Evolutionary conservation across 2,113 vertebrate species (phyloP).

Genomic region (Seriola quinqueradiata): DNA sequence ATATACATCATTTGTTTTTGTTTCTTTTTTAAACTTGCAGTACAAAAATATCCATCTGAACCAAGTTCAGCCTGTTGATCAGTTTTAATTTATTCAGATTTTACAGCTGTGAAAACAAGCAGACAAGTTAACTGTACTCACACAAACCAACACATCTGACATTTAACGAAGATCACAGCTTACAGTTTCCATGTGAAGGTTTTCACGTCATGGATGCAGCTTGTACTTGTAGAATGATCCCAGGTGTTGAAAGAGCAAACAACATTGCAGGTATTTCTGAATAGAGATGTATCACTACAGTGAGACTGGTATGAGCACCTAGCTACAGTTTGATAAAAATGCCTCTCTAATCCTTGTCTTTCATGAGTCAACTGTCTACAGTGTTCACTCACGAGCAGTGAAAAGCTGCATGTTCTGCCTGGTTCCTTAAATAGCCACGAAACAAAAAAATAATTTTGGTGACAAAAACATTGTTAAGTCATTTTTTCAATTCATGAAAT

Average conservation of each 20-base stretch:
- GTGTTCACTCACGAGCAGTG: slow-evolving; percentile 43
- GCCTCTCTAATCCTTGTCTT: slow-evolving; percentile 42
- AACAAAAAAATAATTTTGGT: slow-evolving; percentile 18
- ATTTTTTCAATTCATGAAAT: slow-evolving; percentile 4
- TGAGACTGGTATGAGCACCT: slow-evolving; percentile 48
- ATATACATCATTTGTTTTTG: slow-evolving; percentile 61
- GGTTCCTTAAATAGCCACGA: slow-evolving; percentile 33
- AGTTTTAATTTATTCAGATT: slow-evolving; percentile 75
- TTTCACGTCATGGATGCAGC: slow-evolving; percentile 46
- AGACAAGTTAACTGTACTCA: slow-evolving; percentile 77
- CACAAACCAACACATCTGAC: slow-evolving; percentile 70
- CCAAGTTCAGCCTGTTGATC: slow-evolving; percentile 36
- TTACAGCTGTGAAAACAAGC: slow-evolving; percentile 81
- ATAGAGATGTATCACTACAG: slow-evolving; percentile 52
- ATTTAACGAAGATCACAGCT: slow-evolving; percentile 72
- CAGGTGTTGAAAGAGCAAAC: slow-evolving; percentile 29
- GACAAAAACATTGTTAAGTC: slow-evolving; percentile 11
- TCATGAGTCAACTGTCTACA: slow-evolving; percentile 22
- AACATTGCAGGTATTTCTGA: slow-evolving; percentile 59
- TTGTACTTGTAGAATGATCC: slow-evolving; percentile 37
- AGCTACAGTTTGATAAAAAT: slow-evolving; percentile 59
- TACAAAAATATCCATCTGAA: slow-evolving; percentile 29
- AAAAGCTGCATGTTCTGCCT: slow-evolving; percentile 65
- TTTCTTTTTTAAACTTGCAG: background rate
- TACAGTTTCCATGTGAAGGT: slow-evolving; percentile 54